A percentile compares a stretch with the other conserved stretches of the same genome.
Conservation (phyloP, 2,888 invertebrate species). For the Caenorhabditis panamensis region DNA sequence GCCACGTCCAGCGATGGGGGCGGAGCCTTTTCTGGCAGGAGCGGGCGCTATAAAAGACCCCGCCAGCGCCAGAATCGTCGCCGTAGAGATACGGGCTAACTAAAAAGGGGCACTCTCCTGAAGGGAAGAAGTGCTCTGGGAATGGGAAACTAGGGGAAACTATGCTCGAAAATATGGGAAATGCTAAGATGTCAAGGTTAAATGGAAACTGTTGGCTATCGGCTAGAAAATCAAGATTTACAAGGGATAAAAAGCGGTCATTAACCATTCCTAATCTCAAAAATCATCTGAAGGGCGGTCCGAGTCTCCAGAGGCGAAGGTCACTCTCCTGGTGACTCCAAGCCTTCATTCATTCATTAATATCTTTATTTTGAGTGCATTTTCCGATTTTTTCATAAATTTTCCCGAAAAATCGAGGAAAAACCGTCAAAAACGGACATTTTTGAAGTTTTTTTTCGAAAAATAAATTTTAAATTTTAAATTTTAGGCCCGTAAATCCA, state of each 20-base stretch:
- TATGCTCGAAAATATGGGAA: conserved; percentile 13
- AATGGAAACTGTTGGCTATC: too few relatives aligned
- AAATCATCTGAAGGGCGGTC: neutral
- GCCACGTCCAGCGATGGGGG: conserved; percentile 54
- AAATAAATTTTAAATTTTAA: conserved; percentile 26
- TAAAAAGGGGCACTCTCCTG: conserved; percentile 12
- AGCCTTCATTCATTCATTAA: neutral
- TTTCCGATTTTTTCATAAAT: neutral
- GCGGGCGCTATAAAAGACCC: conserved; percentile 57
- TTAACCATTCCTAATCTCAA: too few relatives aligned
- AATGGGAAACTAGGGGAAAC: conserved; percentile 25
- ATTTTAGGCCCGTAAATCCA: conserved; percentile 22
- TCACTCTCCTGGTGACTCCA: neutral
- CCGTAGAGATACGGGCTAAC: conserved; percentile 73
- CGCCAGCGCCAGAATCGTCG: conserved; percentile 40
- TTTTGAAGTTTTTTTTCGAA: conserved; percentile 1
- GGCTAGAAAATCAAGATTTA: too few relatives aligned
- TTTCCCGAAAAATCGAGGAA: too few relatives aligned
- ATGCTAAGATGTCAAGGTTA: too few relatives aligned
- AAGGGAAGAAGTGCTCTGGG: neutral
- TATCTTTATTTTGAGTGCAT: neutral
- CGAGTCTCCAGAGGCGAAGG: neutral
- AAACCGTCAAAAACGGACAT: neutral
- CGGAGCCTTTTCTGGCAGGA: conserved; percentile 46
- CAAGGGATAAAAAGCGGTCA: too few relatives aligned